Evolutionary conservation across 2,888 invertebrate genomes (phyloP).

Genomic region (Orthonevra nobilis): DNA sequence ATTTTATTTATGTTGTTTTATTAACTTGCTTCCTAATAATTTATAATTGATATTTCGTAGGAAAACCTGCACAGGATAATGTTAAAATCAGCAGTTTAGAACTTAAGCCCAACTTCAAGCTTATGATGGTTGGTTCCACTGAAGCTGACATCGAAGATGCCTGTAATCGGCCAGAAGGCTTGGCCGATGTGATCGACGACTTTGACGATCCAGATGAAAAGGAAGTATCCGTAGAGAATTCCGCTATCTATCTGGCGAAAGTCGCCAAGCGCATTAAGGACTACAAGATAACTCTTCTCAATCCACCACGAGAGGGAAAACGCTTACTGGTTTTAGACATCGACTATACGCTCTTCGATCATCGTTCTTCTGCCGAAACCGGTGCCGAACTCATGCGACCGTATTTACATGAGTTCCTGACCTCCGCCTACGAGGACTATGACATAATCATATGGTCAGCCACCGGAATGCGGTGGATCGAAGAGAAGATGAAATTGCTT

Average conservation of each 20-base stretch:
- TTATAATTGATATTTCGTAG: conserved; percentile 80
- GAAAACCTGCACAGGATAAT: conserved; percentile 91
- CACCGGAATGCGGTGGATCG: conserved; percentile 99
- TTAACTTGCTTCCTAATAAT: too few relatives aligned
- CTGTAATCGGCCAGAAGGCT: conserved; percentile 86
- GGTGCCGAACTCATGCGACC: conserved; percentile 95
- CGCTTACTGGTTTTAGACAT: conserved; percentile 96
- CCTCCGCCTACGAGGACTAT: conserved; percentile 92
- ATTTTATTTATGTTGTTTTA: background rate
- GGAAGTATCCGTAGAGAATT: conserved; percentile 78
- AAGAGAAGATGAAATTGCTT: conserved; percentile 96
- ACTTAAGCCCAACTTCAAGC: conserved; percentile 92
- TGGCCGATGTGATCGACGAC: conserved; percentile 94
- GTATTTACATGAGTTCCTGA: conserved; percentile 95
- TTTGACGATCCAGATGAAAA: conserved; percentile 95
- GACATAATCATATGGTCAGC: conserved; percentile 99
- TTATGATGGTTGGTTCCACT: conserved; percentile 98
- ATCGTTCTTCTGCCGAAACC: conserved; percentile 94
- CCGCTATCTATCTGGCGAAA: conserved; percentile 87
- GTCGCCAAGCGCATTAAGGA: conserved; percentile 91
- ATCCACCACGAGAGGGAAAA: conserved; percentile 91
- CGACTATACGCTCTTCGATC: conserved; percentile 98
- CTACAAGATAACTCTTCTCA: conserved; percentile 90
- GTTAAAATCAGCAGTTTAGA: conserved; percentile 87
- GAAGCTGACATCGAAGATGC: conserved; percentile 95